Evolutionary conservation across 2,888 invertebrate genomes (phyloP).

Genomic region (Phania funesta): DNA sequence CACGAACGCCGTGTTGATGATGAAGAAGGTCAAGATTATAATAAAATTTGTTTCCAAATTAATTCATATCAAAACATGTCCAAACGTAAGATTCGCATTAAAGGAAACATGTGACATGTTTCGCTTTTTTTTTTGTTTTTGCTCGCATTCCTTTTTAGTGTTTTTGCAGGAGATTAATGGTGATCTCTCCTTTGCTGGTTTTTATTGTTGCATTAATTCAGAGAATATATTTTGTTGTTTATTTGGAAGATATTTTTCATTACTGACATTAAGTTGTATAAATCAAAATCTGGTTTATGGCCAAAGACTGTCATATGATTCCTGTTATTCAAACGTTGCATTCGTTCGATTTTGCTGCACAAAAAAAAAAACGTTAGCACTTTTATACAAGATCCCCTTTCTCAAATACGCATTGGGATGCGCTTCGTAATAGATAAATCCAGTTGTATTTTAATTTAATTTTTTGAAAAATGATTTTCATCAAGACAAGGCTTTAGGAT

Average conservation of each 20-base stretch:
- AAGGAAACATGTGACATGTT: slow-evolving; percentile 52
- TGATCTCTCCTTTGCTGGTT: slow-evolving; percentile 46
- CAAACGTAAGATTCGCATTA: slow-evolving; percentile 19
- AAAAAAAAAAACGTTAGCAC: too few species aligned
- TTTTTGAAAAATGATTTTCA: too few species aligned
- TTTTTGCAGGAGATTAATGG: slow-evolving; percentile 28
- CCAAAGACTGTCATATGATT: not conserved
- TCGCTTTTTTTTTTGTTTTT: not conserved
- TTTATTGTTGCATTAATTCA: slow-evolving; percentile 17
- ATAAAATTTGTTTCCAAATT: slow-evolving; percentile 50
- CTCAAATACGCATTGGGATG: too few species aligned
- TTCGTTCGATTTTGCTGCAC: too few species aligned
- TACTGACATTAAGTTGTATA: slow-evolving; percentile 13
- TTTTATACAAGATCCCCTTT: too few species aligned
- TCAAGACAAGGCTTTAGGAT: too few species aligned
- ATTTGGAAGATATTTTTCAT: slow-evolving; percentile 24
- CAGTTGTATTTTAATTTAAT: too few species aligned
- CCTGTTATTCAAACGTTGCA: too few species aligned
- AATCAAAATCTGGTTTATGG: slow-evolving; percentile 33
- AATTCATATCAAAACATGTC: slow-evolving; percentile 50
- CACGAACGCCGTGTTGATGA: not conserved
- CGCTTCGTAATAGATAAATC: too few species aligned
- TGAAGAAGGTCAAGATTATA: slow-evolving; percentile 53
- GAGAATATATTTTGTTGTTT: not conserved
- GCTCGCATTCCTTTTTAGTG: not conserved